A percentile compares a stretch with the other conserved stretches of the same genome.
phyloP scores from a whole-genome alignment of 2,888 invertebrate species.

The Teleogryllus oceanicus region DNA sequence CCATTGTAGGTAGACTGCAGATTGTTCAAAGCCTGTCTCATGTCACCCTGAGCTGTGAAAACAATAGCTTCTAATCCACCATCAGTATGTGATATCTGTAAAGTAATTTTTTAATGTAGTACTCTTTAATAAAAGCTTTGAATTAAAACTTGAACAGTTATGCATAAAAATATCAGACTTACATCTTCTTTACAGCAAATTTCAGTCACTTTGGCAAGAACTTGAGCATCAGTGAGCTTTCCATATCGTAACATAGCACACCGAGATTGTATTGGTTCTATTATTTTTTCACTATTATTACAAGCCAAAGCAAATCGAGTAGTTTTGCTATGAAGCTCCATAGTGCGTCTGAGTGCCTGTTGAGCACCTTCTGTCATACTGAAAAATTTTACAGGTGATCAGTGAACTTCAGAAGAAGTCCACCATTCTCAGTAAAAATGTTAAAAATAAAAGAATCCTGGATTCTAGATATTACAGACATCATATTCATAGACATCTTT shows the following conservation, averaged over 20 bases:
- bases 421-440: not conserved
- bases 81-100: slow-evolving; percentile 72
- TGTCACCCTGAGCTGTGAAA: slow-evolving; percentile 97
- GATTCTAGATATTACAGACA: not conserved
- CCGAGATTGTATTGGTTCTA: slow-evolving; percentile 97
- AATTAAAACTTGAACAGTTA: no score
- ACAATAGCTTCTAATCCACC: slow-evolving; percentile 94
- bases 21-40: slow-evolving; percentile 97
- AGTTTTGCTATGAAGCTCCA: slow-evolving; percentile 97
- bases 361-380: slow-evolving; percentile 99
- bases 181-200: slow-evolving; percentile 73
- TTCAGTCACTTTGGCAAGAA: slow-evolving; percentile 75
- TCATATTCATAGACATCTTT: no score
- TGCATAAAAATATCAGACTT: slow-evolving; percentile 38
- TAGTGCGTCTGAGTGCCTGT: slow-evolving; percentile 93
- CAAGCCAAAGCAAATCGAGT: slow-evolving; percentile 97
- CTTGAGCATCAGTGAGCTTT: slow-evolving; percentile 83
- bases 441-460: not conserved
- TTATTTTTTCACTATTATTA: slow-evolving; percentile 97
- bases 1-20: slow-evolving; percentile 92
- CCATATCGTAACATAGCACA: slow-evolving; percentile 95
- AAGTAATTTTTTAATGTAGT: not conserved
- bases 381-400: slow-evolving; percentile 35
- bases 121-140: no score
- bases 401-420: not conserved